A percentile compares a stretch with the other conserved stretches of the same genome.
Conservation (phyloP, 2,113 vertebrate species). For the Pantherophis guttatus region DNA sequence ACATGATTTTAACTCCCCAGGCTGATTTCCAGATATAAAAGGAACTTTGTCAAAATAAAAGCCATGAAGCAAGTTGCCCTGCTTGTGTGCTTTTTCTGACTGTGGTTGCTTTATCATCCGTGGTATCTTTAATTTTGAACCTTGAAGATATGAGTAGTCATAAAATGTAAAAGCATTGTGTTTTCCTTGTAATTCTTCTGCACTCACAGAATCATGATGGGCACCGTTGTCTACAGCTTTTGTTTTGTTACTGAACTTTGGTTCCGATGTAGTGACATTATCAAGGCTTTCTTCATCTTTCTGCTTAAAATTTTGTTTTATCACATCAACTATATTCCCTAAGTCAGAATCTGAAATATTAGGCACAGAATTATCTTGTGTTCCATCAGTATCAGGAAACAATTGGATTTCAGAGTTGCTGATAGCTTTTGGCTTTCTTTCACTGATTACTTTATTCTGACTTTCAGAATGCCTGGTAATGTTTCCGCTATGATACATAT, state of each 20-base stretch:
- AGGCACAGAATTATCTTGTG: slow-evolving; percentile 63
- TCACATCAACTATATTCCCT: slow-evolving; percentile 53
- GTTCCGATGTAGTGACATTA: slow-evolving; percentile 60
- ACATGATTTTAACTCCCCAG: slow-evolving; percentile 68
- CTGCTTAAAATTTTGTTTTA: slow-evolving; percentile 67
- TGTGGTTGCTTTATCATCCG: slow-evolving; percentile 67
- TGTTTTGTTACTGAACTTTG: slow-evolving; percentile 65
- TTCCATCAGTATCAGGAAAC: slow-evolving; percentile 65
- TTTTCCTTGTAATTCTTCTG: slow-evolving; percentile 72
- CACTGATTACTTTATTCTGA: slow-evolving; percentile 91
- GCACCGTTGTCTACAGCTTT: slow-evolving; percentile 63
- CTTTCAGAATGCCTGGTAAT: slow-evolving; percentile 81
- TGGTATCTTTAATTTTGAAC: slow-evolving; percentile 74
- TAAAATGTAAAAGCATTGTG: slow-evolving; percentile 75
- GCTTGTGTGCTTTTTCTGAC: slow-evolving; percentile 66
- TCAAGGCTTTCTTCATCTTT: slow-evolving; percentile 48
- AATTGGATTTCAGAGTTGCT: slow-evolving; percentile 78
- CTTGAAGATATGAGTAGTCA: slow-evolving; percentile 79
- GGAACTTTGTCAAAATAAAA: slow-evolving; percentile 79
- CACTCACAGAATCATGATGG: slow-evolving; percentile 51
- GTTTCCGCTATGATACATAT: slow-evolving; percentile 67
- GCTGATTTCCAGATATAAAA: slow-evolving; percentile 71
- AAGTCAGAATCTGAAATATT: slow-evolving; percentile 58
- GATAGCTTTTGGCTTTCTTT: slow-evolving; percentile 82
- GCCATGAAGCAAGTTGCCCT: slow-evolving; percentile 66